A percentile compares a stretch with the other conserved stretches of the same genome.
Evolutionary conservation across 2,888 invertebrate species (phyloP).

Genomic region (Acrobasis suavella): DNA sequence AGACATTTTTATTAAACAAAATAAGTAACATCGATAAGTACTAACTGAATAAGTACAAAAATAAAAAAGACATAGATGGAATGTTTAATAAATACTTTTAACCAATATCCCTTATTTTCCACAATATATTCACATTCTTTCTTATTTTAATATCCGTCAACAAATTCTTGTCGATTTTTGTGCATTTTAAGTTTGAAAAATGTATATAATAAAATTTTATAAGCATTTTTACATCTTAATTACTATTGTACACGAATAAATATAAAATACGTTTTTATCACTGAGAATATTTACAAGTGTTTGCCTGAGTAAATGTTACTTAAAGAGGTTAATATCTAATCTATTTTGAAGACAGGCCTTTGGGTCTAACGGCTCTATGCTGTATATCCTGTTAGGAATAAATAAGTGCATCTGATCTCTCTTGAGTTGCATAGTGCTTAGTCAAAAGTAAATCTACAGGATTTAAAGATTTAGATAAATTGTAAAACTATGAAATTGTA

Average conservation of each 20-base stretch:
- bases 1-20: neutral
- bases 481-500: too few species aligned
- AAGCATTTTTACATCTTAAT: conserved; percentile 14
- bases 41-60: neutral
- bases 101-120: neutral
- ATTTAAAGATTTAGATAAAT: too few species aligned
- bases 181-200: neutral
- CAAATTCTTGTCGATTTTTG: neutral
- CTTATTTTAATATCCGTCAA: neutral
- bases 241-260: conserved; percentile 8
- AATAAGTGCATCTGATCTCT: too few species aligned
- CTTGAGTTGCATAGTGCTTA: too few species aligned
- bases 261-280: conserved; percentile 5
- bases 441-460: too few species aligned
- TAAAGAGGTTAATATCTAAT: neutral
- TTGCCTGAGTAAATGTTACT: conserved; percentile 11
- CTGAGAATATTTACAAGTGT: conserved; percentile 3
- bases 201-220: neutral
- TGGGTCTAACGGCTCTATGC: too few species aligned
- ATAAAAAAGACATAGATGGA: neutral
- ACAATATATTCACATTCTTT: conserved; percentile 9
- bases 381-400: too few species aligned
- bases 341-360: neutral
- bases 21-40: neutral
- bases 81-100: neutral